A percentile compares a stretch with the other conserved stretches of the same genome.
Conservation (phyloP, 2,113 vertebrate genomes). For the Peromyscus maniculatus region DNA sequence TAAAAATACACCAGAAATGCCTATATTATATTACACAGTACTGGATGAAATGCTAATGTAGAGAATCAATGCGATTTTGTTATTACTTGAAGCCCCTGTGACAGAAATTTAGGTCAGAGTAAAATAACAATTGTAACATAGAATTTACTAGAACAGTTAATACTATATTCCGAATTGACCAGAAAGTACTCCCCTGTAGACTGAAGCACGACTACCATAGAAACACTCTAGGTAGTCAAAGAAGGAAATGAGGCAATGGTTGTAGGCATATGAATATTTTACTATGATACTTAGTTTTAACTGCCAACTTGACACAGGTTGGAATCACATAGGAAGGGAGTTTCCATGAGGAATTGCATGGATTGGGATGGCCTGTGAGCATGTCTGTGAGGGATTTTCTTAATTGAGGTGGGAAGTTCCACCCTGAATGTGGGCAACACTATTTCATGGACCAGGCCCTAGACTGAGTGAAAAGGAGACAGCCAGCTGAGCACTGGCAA, state of each 20-base stretch:
- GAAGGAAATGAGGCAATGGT: neutral
- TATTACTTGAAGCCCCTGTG: constrained; percentile 6
- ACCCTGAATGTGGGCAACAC: neutral
- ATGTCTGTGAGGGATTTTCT: neutral
- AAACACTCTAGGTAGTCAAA: neutral
- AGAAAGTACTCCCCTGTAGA: neutral
- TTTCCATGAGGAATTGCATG: neutral
- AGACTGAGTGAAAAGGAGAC: too few species aligned
- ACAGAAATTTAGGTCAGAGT: constrained; percentile 5
- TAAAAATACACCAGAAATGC: constrained; percentile 26
- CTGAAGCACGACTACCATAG: neutral
- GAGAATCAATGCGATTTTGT: neutral
- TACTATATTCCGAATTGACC: neutral
- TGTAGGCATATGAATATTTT: neutral
- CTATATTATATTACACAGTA: neutral
- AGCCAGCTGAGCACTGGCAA: neutral
- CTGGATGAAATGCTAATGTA: neutral
- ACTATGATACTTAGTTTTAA: neutral
- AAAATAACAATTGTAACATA: constrained; percentile 4
- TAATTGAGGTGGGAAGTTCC: neutral
- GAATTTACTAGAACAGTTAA: constrained; percentile 49
- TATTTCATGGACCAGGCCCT: neutral
- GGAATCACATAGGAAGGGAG: neutral
- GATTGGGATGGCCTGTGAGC: neutral
- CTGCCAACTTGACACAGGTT: neutral